Evolutionary conservation across 2,797 vertebrate species (phyloP), one percentile per base, ranked within the genome.

Genomic region (Anableps anableps): DNA sequence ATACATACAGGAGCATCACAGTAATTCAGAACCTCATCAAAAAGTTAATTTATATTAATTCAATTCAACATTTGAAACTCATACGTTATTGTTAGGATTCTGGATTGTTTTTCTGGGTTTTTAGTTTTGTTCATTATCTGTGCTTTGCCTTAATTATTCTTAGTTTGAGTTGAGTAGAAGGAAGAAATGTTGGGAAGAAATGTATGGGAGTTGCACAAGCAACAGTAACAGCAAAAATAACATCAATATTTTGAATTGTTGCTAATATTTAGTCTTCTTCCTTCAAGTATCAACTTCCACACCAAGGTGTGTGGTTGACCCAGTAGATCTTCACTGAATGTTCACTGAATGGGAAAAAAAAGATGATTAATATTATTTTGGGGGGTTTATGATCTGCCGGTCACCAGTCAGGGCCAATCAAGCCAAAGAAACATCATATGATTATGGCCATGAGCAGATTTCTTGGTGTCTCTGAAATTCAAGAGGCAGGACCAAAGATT

Each of bases 141-240:
- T n/a, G n/a, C n/a, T n/a, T n/a, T n/a, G n/a, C n/a, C n/a, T n/a
- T n/a, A n/a, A n/a, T n/a, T n/a, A n/a, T n/a, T n/a, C n/a, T n/a
- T n/a, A n/a, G n/a, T n/a, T n/a, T n/a, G n/a, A 43, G 66, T 70
- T 70, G 13, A 45, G 38, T 70, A 38, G 26, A 70, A 70, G 66
- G 41, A 43, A 43, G 45, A n/a, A n/a, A 1, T 41, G 36, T 68
- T 8, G 21, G 62, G 21, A 41, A 68, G 41, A 43, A 2, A 45
- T 43, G n/a, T n/a, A n/a, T n/a, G n/a, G n/a, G n/a, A n/a, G n/a
- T n/a, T n/a, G 11, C 26, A 70, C 26, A 68, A 26, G 23, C 11
- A 26, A 14, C 62, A 66, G 60, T 4, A 3, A 50, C 21, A 50
- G 2, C n/a, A n/a, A n/a, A n/a, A n/a, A n/a, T n/a, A n/a, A n/a